Conservation (phyloP, 2,797 vertebrate species). For the Peromyscus melanophrys region DNA sequence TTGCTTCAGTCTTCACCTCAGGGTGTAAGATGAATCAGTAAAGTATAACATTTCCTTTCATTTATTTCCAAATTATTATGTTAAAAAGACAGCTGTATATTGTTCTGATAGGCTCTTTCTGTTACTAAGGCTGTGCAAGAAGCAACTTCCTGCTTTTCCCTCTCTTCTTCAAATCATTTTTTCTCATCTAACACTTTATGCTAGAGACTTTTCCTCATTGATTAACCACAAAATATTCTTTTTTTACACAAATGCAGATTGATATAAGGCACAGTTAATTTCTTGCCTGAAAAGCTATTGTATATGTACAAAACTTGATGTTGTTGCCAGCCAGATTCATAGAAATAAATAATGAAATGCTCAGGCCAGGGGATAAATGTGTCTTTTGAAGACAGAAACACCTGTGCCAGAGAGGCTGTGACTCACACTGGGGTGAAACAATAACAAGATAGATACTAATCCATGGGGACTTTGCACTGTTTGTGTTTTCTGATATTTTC, state of each 20-base stretch:
- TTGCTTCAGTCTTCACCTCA: slow-evolving; percentile 18
- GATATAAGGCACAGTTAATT: slow-evolving; percentile 43
- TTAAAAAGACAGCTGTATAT: slow-evolving; percentile 34
- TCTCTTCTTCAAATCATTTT: slow-evolving; percentile 58
- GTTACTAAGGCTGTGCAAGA: background rate
- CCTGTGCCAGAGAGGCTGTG: slow-evolving; percentile 14
- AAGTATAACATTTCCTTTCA: slow-evolving; percentile 4
- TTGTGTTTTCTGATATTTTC: slow-evolving; percentile 80
- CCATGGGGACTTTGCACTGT: slow-evolving; percentile 29
- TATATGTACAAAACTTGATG: slow-evolving; percentile 42
- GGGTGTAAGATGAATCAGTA: background rate
- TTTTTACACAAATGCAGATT: slow-evolving; percentile 41
- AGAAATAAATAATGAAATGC: slow-evolving; percentile 74
- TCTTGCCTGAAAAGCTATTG: slow-evolving; percentile 38
- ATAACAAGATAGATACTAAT: background rate
- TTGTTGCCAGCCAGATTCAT: slow-evolving; percentile 60
- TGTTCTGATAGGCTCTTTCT: background rate
- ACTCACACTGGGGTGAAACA: slow-evolving; percentile 40
- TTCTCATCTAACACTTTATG: background rate
- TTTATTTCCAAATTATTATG: slow-evolving; percentile 63
- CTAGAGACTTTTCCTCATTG: slow-evolving; percentile 7
- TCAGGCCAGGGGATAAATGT: background rate
- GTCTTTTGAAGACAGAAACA: slow-evolving; percentile 53
- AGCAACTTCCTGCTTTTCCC: background rate
- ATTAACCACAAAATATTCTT: slow-evolving; percentile 60